phyloP scores from a whole-genome alignment of 2,888 invertebrate genomes.

The Caenorhabditis uteleia region DNA sequence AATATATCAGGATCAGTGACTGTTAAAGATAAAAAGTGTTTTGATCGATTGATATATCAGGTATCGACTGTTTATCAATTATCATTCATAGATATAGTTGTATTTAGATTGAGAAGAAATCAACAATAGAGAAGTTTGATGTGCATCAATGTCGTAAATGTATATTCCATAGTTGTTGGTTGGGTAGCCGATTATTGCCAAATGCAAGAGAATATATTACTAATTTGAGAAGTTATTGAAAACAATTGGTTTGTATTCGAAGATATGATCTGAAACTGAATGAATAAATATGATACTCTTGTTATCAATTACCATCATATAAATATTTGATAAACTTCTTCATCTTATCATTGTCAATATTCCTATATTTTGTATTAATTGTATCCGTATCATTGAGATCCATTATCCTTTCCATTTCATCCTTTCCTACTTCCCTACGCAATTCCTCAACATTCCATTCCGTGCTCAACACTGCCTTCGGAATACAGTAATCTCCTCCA shows the following conservation, averaged over 20 bases:
- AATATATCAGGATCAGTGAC: constrained; percentile 67
- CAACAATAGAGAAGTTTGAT: constrained; percentile 67
- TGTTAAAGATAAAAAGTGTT: constrained; percentile 67
- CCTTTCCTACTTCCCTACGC: too few species aligned
- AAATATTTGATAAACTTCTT: too few species aligned
- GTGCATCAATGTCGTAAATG: constrained; percentile 68
- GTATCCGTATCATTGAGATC: too few species aligned
- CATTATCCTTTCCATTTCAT: too few species aligned
- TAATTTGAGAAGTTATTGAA: constrained; percentile 58
- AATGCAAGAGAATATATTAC: constrained; percentile 65
- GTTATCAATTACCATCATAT: too few species aligned
- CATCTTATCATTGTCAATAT: too few species aligned
- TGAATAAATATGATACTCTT: too few species aligned
- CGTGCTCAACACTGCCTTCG: too few species aligned
- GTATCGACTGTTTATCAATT: constrained; percentile 37
- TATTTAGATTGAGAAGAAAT: constrained; percentile 54
- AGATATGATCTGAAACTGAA: too few species aligned
- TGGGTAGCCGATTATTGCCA: constrained; percentile 62
- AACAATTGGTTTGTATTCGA: background rate
- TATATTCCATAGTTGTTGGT: constrained; percentile 68
- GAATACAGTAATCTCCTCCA: too few species aligned
- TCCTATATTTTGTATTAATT: too few species aligned
- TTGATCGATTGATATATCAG: constrained; percentile 66
- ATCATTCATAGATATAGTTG: background rate
- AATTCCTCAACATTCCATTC: too few species aligned